A percentile compares a stretch with the other conserved stretches of the same genome.
phyloP scores from a whole-genome alignment of 2,113 vertebrate genomes.

The Aegithalos caudatus region DNA sequence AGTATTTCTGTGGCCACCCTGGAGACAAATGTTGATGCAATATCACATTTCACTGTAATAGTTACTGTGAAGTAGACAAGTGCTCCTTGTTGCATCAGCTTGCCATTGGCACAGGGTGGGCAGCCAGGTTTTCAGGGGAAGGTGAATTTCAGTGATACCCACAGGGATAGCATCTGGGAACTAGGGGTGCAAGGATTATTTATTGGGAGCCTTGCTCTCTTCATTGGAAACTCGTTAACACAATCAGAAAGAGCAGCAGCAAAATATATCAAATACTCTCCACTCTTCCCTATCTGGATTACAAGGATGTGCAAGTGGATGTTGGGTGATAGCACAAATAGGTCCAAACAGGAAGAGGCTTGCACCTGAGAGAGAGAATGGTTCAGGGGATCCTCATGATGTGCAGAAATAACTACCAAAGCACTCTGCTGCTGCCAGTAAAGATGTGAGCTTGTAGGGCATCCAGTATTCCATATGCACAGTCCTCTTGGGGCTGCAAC shows the following conservation, averaged over 20 bases:
- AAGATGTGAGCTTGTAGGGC: background rate
- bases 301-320: background rate
- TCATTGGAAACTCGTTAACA: background rate
- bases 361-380: background rate
- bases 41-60: background rate
- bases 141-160: background rate
- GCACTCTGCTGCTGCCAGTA: background rate
- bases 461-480: background rate
- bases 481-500: accelerated
- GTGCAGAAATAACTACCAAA: background rate
- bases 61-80: background rate
- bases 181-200: background rate
- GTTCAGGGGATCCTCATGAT: background rate
- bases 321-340: background rate
- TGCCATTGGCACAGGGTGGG: background rate
- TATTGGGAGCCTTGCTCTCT: background rate
- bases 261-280: background rate
- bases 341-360: background rate
- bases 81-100: background rate
- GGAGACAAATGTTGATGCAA: background rate
- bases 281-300: background rate
- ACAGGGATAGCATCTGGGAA: background rate
- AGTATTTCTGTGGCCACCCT: background rate
- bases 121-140: background rate
- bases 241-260: background rate